phyloP scores from a whole-genome alignment of 2,797 vertebrate species.

The Channallabes apus region DNA sequence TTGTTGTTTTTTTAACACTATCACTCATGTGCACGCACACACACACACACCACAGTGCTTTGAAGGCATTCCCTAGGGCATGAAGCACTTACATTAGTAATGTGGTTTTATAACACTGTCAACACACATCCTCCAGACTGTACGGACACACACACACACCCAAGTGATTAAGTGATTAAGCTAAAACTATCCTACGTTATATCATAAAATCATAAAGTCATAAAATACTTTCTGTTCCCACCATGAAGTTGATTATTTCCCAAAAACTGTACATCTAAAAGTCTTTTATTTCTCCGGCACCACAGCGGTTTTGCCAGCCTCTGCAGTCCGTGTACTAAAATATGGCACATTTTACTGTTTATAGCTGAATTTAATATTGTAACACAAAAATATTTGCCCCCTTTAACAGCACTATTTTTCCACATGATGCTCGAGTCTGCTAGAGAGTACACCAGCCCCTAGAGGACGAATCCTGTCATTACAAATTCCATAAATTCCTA shows the following conservation, averaged over 20 bases:
- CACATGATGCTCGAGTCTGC: neutral
- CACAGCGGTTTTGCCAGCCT: neutral
- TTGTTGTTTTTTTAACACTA: conserved; percentile 21
- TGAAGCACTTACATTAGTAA: conserved; percentile 46
- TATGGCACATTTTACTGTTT: neutral
- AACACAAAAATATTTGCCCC: neutral
- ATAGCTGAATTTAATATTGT: neutral
- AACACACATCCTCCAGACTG: conserved; percentile 28
- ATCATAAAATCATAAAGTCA: neutral
- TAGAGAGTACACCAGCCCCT: neutral
- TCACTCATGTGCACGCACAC: neutral
- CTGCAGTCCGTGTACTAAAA: neutral
- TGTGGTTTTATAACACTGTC: conserved; percentile 35
- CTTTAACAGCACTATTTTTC: neutral
- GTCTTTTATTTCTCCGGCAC: neutral
- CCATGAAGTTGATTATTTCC: neutral
- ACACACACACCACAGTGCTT: conserved; percentile 12
- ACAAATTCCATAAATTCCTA: neutral
- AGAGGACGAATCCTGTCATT: neutral
- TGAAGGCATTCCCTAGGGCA: conserved; percentile 30
- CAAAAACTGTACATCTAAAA: neutral
- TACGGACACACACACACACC: neutral
- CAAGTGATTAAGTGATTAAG: neutral
- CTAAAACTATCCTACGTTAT: neutral
- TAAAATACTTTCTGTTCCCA: neutral